Percentiles rank a stretch among this genome's conserved stretches.
Evolutionary conservation across 2,888 invertebrate genomes (phyloP).

Genomic region (Hybos culiciformis): DNA sequence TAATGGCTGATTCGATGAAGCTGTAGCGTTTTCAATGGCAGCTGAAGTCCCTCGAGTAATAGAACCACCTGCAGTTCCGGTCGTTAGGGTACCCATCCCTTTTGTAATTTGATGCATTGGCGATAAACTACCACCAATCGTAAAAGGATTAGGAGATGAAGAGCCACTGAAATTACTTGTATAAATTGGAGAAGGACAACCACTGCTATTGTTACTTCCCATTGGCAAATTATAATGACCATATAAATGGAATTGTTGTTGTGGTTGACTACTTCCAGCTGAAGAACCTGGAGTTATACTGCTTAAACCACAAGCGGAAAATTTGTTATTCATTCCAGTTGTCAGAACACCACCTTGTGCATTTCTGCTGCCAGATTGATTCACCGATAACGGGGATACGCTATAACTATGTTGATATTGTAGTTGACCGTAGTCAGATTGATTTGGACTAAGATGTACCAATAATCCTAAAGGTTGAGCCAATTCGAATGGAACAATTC

Average conservation of each 20-base stretch:
- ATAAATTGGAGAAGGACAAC: slow-evolving; percentile 41
- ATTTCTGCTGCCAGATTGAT: slow-evolving; percentile 13
- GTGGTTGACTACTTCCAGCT: slow-evolving; percentile 2
- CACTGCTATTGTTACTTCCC: slow-evolving; percentile 25
- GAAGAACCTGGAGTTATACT: slow-evolving; percentile 8
- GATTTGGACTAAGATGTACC: slow-evolving; percentile 37
- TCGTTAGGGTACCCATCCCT: slow-evolving; percentile 62
- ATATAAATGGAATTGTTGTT: slow-evolving; percentile 19
- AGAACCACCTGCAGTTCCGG: slow-evolving; percentile 48
- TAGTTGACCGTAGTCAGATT: slow-evolving; percentile 29
- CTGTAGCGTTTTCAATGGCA: slow-evolving; percentile 25
- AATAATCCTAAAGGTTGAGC: slow-evolving; percentile 42
- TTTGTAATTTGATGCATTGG: slow-evolving; percentile 47
- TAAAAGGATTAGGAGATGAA: slow-evolving; percentile 30
- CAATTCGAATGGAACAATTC: slow-evolving; percentile 38
- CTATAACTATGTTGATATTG: slow-evolving; percentile 31
- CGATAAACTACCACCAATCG: slow-evolving; percentile 13
- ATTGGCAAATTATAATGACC: slow-evolving; percentile 6
- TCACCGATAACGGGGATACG: slow-evolving; percentile 27
- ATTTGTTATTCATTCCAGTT: not conserved
- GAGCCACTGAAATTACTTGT: slow-evolving; percentile 29
- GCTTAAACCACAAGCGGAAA: slow-evolving; percentile 15
- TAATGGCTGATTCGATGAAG: slow-evolving; percentile 28
- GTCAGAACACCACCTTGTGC: slow-evolving; percentile 4
- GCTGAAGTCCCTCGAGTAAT: slow-evolving; percentile 60